Evolutionary conservation across 1,140 invertebrate species (phyloP), one percentile per base, ranked within the genome.

Genomic region (Cotesia chilonis): DNA sequence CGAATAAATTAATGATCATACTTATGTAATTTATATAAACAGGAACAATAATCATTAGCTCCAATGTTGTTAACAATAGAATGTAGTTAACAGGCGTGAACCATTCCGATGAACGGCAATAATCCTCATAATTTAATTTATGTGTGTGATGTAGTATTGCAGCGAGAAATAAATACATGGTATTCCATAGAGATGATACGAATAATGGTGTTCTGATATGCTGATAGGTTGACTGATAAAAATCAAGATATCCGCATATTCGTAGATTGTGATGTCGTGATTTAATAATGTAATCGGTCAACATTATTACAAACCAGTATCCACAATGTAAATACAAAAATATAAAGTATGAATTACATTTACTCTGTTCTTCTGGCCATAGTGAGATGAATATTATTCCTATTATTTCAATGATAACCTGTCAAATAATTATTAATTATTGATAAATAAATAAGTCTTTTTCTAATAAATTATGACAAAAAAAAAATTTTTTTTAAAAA

Each of bases 321-420:
- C 81, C 84, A 64, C 89, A 89, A 65, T 92, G 89, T 54, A 90
- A 82, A 78, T 92, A 92, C 12, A 92, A 85, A 78, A 91, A 88
- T 75, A 91, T 88, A 80, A 92, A 92, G 77, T 92, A 92, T 47
- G 91, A 90, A 73, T 90, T 86, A 71, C 91, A 92, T 81, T 89
- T 89, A 71, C 84, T 85, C 20, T 87, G 76, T 67, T 89, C 86
- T 74, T 89, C 85, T 3, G 89, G 88, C 87, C 89, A 90, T 1
- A 84, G 47, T 0, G 84, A 83, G 5, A 90, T 86, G 76, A 91
- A 87, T 38, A 88, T 78, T 60, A 92, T 89, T 20, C 90, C 90
- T 66, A 85, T 79, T 65, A 91, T 86, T 75, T 90, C 90, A 69
- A 92, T 87, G 5, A 77, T 81, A 9, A 90, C 82, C 75, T 90